Conservation (phyloP, 2,888 invertebrate genomes). For the Catocala nupta region DNA sequence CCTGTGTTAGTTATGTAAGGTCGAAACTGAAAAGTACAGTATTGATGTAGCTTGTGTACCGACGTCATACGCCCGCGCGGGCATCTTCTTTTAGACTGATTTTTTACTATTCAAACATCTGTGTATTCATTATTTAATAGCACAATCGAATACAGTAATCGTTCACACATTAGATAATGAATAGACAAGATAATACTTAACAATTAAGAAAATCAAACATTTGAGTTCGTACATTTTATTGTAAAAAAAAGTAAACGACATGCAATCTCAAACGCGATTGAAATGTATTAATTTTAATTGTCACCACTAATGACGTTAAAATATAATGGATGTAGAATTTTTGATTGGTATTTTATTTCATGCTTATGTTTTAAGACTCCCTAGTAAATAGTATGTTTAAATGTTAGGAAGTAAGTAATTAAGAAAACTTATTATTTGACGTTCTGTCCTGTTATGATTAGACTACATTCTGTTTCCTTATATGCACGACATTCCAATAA, state of each 20-base stretch:
- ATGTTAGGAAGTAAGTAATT: too few species aligned
- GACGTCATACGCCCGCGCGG: constrained; percentile 65
- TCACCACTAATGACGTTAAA: constrained; percentile 81
- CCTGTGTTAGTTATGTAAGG: constrained; percentile 72
- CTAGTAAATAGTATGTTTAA: too few species aligned
- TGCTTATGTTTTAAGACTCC: background rate
- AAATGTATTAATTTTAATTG: constrained; percentile 81
- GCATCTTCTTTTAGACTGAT: constrained; percentile 80
- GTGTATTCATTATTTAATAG: constrained; percentile 51
- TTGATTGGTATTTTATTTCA: constrained; percentile 72
- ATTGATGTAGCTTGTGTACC: constrained; percentile 59
- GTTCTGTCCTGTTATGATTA: too few species aligned
- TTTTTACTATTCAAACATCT: constrained; percentile 64
- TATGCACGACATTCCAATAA: too few species aligned
- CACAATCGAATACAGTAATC: constrained; percentile 29
- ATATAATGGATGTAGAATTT: constrained; percentile 87
- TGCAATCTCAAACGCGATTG: constrained; percentile 62
- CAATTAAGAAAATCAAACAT: constrained; percentile 61
- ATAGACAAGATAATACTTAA: constrained; percentile 42
- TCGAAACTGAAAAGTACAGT: constrained; percentile 51
- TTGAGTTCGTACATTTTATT: constrained; percentile 70
- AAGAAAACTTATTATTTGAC: too few species aligned
- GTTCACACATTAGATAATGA: constrained; percentile 44
- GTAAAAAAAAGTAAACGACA: constrained; percentile 69
- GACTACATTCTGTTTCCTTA: too few species aligned